Evolutionary conservation across 2,888 invertebrate species (phyloP).

Genomic region (Caenorhabditis parvicauda): DNA sequence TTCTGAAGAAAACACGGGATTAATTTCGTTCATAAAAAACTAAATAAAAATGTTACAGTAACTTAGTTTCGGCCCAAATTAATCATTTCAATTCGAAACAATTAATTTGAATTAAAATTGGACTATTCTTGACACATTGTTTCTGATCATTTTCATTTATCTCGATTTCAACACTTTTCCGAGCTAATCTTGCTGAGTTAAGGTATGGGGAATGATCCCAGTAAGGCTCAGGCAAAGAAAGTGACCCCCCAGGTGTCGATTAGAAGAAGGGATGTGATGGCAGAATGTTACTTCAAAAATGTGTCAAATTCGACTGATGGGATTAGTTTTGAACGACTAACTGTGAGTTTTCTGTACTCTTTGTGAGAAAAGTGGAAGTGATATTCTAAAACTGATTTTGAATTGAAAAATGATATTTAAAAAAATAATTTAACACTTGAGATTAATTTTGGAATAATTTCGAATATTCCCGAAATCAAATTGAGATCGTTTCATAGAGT

Average conservation of each 20-base stretch:
- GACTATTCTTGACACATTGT: too few species aligned
- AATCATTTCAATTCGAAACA: not conserved
- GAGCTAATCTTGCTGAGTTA: too few species aligned
- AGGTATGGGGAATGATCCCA: too few species aligned
- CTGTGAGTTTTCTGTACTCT: not conserved
- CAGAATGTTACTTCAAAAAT: slow-evolving; percentile 8
- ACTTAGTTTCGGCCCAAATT: not conserved
- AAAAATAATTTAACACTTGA: not conserved
- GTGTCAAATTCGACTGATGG: slow-evolving; percentile 11
- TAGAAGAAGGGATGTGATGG: slow-evolving; percentile 4
- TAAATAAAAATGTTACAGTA: not conserved
- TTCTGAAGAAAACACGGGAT: not conserved
- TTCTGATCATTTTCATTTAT: too few species aligned
- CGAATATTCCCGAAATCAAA: not conserved
- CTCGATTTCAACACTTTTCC: too few species aligned
- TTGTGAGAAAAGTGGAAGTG: too few species aligned
- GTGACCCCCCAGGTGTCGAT: too few species aligned
- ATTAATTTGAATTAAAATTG: too few species aligned
- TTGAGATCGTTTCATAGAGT: not conserved
- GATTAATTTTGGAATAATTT: not conserved
- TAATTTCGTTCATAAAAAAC: not conserved
- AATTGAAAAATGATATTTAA: not conserved
- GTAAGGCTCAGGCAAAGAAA: too few species aligned
- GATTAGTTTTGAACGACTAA: slow-evolving; percentile 4
- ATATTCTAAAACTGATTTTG: too few species aligned